These are phyloP conservation scores for Gadus chalcogrammus DNA, from an alignment of 2,113 vertebrate genomes.

Conservation along the genomic window DNA sequence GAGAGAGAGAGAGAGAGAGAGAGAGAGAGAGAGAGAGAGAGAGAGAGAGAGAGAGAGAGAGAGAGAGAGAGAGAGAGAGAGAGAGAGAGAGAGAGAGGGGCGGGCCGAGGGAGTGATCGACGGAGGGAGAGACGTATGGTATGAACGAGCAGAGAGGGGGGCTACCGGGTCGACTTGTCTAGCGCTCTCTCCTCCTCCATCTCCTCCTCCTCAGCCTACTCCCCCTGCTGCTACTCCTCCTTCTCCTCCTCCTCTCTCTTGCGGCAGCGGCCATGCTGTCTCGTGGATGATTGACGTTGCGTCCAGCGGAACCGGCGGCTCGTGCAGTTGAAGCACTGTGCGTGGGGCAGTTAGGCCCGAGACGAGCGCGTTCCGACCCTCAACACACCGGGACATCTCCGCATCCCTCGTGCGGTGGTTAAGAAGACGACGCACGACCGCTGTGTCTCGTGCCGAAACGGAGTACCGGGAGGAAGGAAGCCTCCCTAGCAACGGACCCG, in stretches of 20 bases:
- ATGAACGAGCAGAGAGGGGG: background rate
- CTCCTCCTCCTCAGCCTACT: background rate
- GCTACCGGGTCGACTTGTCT: background rate
- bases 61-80: background rate
- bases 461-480: slow-evolving; percentile 27
- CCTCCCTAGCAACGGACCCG: slow-evolving; percentile 62
- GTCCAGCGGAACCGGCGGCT: background rate
- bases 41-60: background rate
- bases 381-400: too few relatives aligned
- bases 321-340: background rate
- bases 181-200: background rate
- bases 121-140: background rate
- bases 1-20: too few relatives aligned
- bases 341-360: too few relatives aligned
- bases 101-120: too few relatives aligned
- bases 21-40: background rate
- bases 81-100: too few relatives aligned
- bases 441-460: slow-evolving; percentile 3
- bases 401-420: too few relatives aligned
- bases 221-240: background rate
- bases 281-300: slow-evolving; percentile 12
- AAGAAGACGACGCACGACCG: background rate
- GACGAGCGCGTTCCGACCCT: too few relatives aligned
- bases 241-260: slow-evolving; percentile 1
- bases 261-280: slow-evolving; percentile 27